Percentiles rank a stretch among this genome's conserved stretches.
Evolutionary conservation across 2,888 invertebrate genomes (phyloP).

Genomic region (Selenia dentaria): DNA sequence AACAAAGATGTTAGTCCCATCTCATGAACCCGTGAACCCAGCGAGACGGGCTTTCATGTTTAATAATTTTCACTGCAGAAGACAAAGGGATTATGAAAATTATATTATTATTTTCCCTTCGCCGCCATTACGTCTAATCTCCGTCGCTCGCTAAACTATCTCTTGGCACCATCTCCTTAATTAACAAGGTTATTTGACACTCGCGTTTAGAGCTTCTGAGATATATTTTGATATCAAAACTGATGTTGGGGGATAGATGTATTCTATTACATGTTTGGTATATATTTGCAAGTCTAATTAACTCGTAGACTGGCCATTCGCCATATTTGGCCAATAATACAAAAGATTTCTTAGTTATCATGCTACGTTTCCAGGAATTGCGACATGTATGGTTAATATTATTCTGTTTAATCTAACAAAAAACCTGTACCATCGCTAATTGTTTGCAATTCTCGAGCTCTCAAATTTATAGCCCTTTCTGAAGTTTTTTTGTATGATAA

Average conservation of each 20-base stretch:
- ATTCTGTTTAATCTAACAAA: too few species aligned
- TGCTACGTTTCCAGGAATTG: too few species aligned
- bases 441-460: too few species aligned
- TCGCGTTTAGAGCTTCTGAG: slow-evolving; percentile 5
- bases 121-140: slow-evolving; percentile 21
- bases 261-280: too few species aligned
- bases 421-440: too few species aligned
- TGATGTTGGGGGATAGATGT: not conserved
- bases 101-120: slow-evolving; percentile 19
- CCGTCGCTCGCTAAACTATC: slow-evolving; percentile 22
- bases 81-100: slow-evolving; percentile 18
- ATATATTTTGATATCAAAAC: slow-evolving; percentile 12
- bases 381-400: too few species aligned
- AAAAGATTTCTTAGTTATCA: too few species aligned
- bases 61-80: slow-evolving; percentile 3
- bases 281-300: too few species aligned
- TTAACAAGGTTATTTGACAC: slow-evolving; percentile 49
- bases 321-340: too few species aligned
- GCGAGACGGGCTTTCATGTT: slow-evolving; percentile 1
- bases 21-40: not conserved
- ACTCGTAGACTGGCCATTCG: too few species aligned
- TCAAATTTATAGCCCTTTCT: too few species aligned
- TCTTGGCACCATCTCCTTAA: slow-evolving; percentile 38
- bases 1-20: not conserved
- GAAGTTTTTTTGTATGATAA: too few species aligned